Evolutionary conservation across 2,113 vertebrate genomes (phyloP).

Genomic region (Scytalopus superciliaris): DNA sequence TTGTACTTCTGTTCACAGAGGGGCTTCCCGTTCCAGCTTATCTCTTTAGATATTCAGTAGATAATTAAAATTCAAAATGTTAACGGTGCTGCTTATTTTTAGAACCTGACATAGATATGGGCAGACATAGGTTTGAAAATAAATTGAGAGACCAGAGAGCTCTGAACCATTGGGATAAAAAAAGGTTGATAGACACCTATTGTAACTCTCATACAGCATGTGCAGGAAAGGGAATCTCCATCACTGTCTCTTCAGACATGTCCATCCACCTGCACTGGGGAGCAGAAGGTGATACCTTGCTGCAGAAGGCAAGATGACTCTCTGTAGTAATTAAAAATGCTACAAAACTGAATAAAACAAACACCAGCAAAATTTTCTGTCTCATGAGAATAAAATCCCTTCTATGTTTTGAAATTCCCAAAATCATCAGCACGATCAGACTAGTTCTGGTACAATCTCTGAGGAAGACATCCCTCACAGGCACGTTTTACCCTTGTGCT

Average conservation of each 20-base stretch:
- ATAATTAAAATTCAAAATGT: conserved; percentile 58
- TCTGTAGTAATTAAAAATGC: not conserved
- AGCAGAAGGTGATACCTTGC: not conserved
- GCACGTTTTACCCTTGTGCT: fast-evolving
- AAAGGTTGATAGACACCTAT: not conserved
- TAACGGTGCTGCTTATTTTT: conserved; percentile 9
- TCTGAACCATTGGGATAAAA: not conserved
- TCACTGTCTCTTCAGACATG: not conserved
- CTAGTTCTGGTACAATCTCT: not conserved
- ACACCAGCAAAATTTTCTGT: not conserved
- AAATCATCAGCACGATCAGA: not conserved
- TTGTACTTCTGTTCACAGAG: not conserved
- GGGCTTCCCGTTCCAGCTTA: conserved; percentile 42
- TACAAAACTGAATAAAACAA: not conserved
- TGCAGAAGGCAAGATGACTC: not conserved
- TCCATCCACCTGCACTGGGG: not conserved
- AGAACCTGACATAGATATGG: not conserved
- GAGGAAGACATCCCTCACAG: fast-evolving
- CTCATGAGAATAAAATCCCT: not conserved
- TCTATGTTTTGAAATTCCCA: not conserved
- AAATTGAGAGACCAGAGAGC: not conserved
- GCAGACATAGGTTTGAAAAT: not conserved
- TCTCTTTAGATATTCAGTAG: conserved; percentile 49
- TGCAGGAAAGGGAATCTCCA: not conserved
- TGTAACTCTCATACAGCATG: not conserved